Evolutionary conservation across 2,797 vertebrate genomes (phyloP).

Genomic region (Lacerta viridis): DNA sequence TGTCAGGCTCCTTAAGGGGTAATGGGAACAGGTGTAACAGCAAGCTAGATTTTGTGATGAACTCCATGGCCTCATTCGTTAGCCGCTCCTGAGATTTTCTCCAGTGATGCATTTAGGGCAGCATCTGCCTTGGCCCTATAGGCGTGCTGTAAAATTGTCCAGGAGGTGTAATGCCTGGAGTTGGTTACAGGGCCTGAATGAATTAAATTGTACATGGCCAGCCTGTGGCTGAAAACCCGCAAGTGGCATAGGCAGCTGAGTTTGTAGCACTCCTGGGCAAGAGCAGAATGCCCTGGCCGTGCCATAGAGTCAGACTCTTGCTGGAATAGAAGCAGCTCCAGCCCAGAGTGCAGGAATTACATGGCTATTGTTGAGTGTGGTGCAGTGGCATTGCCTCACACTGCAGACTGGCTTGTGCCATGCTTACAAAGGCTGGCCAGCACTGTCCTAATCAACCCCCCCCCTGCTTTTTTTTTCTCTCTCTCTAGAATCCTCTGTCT

Average conservation of each 20-base stretch:
- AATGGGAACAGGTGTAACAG: not conserved
- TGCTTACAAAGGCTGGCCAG: not conserved
- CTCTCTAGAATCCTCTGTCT: constrained; percentile 88
- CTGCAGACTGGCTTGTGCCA: not conserved
- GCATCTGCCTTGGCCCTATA: not conserved
- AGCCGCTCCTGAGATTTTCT: not conserved
- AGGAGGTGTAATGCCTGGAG: not conserved
- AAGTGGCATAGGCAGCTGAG: not conserved
- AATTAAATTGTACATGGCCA: not conserved
- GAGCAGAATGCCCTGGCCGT: not conserved
- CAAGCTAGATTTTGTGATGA: not conserved
- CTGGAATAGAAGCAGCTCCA: not conserved
- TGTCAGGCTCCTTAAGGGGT: no score
- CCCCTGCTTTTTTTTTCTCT: constrained; percentile 25
- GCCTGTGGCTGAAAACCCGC: not conserved
- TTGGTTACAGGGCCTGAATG: not conserved
- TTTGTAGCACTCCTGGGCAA: not conserved
- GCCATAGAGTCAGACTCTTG: not conserved
- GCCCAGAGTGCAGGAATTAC: not conserved
- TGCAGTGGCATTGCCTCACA: no score
- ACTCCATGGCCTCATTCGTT: not conserved
- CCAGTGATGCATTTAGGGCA: not conserved
- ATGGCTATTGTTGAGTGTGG: not conserved
- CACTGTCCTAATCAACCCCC: not conserved
- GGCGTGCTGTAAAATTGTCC: not conserved